Conservation (phyloP, 1,140 invertebrate species). For the Chlorops oryzae region DNA sequence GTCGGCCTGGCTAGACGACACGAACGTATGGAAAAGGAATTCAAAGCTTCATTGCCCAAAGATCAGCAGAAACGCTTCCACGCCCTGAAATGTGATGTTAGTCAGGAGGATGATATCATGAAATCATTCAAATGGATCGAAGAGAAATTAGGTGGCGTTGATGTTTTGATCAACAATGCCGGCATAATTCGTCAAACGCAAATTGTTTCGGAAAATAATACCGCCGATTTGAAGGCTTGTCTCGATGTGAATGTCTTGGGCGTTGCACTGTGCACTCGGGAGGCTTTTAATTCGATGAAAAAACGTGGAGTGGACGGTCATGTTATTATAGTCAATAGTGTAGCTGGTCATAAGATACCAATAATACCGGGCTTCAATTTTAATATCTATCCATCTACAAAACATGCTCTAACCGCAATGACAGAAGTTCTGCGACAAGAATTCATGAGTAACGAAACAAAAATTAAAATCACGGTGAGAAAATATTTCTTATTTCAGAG, state of each 20-base stretch:
- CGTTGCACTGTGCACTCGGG: slow-evolving; percentile 52
- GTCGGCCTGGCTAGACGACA: slow-evolving; percentile 62
- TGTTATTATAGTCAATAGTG: slow-evolving; percentile 42
- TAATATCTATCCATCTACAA: slow-evolving; percentile 55
- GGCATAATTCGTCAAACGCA: slow-evolving; percentile 40
- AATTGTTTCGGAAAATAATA: slow-evolving; percentile 30
- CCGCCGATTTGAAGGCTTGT: slow-evolving; percentile 21
- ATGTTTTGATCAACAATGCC: slow-evolving; percentile 65
- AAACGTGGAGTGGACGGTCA: slow-evolving; percentile 58
- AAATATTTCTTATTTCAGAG: not conserved
- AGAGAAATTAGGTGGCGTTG: slow-evolving; percentile 54
- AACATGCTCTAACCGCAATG: slow-evolving; percentile 54
- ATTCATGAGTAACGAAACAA: slow-evolving; percentile 47
- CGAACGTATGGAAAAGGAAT: slow-evolving; percentile 45
- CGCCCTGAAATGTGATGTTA: slow-evolving; percentile 55
- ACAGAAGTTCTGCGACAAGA: slow-evolving; percentile 59
- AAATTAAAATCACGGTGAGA: slow-evolving; percentile 35
- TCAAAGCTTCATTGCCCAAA: slow-evolving; percentile 18
- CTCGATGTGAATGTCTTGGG: slow-evolving; percentile 55
- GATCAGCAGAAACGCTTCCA: slow-evolving; percentile 24
- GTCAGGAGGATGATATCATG: slow-evolving; percentile 57
- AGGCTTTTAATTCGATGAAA: slow-evolving; percentile 56
- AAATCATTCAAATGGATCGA: slow-evolving; percentile 57
- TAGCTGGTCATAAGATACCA: slow-evolving; percentile 51
- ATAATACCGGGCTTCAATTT: slow-evolving; percentile 15